Conservation (phyloP, 2,113 vertebrate species). For the Accipiter cooperii region DNA sequence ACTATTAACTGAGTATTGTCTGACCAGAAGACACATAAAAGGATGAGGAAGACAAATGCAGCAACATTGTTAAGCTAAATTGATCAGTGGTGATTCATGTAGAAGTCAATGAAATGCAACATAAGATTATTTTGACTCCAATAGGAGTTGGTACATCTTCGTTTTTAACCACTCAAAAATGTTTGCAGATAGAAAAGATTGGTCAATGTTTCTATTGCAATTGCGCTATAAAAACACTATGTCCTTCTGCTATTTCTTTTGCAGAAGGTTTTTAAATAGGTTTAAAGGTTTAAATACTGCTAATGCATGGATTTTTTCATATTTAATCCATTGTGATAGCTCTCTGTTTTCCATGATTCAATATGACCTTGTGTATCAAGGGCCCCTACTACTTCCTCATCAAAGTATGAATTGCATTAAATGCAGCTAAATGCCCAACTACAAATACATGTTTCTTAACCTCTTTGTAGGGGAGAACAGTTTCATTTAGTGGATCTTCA, state of each 20-base stretch:
- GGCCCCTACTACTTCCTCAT: background rate
- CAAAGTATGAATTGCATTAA: background rate
- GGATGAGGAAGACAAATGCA: background rate
- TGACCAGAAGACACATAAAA: background rate
- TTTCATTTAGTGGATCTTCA: background rate
- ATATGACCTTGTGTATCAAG: background rate
- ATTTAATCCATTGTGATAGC: background rate
- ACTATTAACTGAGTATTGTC: background rate
- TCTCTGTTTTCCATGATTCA: background rate
- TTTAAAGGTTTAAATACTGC: constrained; percentile 1
- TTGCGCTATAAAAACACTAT: background rate
- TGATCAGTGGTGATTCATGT: background rate
- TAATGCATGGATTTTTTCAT: background rate
- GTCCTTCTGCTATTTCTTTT: background rate
- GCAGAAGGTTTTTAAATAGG: background rate
- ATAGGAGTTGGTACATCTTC: background rate
- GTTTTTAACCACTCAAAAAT: background rate
- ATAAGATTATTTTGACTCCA: background rate
- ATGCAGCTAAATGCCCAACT: background rate
- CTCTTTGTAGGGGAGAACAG: background rate
- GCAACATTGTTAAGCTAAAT: background rate
- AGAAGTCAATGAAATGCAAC: background rate
- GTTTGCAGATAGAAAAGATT: background rate
- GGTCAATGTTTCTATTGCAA: background rate
- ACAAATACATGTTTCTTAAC: background rate